A percentile compares a stretch with the other conserved stretches of the same genome.
Evolutionary conservation across 92 coral and sea anemone genomes (phyloP).

Genomic region (Porites cylindrica): DNA sequence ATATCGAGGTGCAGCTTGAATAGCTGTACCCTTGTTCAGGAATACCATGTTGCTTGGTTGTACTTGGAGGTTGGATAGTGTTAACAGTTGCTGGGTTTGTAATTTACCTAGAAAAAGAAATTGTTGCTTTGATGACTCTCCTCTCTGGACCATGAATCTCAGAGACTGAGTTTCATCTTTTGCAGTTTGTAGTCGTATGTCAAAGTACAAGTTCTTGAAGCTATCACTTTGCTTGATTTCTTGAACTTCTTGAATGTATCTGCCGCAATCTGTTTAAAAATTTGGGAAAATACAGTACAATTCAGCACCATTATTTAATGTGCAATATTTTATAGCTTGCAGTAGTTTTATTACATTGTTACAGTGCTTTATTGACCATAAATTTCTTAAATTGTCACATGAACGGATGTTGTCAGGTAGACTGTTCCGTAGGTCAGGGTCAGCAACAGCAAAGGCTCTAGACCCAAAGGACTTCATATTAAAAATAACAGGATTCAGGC

Average conservation of each 20-base stretch:
- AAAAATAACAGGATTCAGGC: no score
- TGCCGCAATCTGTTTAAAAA: conserved; percentile 49
- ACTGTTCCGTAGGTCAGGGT: no score
- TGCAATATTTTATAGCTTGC: conserved; percentile 47
- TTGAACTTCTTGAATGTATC: conserved; percentile 47
- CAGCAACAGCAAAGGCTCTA: no score
- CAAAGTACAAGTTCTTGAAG: conserved; percentile 58
- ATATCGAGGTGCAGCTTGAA: conserved; percentile 62
- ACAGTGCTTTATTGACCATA: conserved; percentile 35
- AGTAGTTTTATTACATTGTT: conserved; percentile 39
- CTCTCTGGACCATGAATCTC: conserved; percentile 55
- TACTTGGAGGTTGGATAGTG: conserved; percentile 59
- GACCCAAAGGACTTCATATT: no score
- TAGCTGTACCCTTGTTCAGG: conserved; percentile 57
- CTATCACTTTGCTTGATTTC: conserved; percentile 51
- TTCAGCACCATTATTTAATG: conserved; percentile 39
- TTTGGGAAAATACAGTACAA: conserved; percentile 31
- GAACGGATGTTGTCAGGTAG: no score
- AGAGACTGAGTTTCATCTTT: conserved; percentile 28
- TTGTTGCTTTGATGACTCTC: conserved; percentile 43
- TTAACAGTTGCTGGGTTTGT: conserved; percentile 52
- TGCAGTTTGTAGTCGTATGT: conserved; percentile 47
- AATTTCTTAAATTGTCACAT: no score
- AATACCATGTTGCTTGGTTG: conserved; percentile 55
- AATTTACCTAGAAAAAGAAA: conserved; percentile 32